Base-by-base conservation (phyloP, 2,888 invertebrate genomes). In the Polylopha cassiicola region DNA sequence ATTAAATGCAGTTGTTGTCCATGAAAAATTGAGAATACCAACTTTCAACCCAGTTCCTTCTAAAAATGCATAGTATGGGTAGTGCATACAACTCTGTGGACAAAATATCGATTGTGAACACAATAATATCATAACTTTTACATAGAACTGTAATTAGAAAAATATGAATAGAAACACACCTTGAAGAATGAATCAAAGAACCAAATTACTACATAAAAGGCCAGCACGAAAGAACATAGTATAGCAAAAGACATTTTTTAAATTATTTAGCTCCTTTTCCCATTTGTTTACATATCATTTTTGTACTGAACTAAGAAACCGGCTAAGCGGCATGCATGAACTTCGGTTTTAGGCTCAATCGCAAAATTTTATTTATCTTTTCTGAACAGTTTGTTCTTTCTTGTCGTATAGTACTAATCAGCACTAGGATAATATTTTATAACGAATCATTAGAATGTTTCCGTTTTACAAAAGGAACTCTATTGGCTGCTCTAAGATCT, bases 141-240 rank as follows among this genome's bases (percentile, higher is more conserved):
- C n/a, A n/a, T n/a, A n/a, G n/a, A 15, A 8, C 6, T n/a, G 18
- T 22, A 28, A n/a, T 17, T 24, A 37, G 32, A 26, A 39, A 43
- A 24, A 33, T 21, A 31, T 13, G 10, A 37, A 38, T 37, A 31
- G 28, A 24, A n/a, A 47, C 65, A 63, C 82, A 93, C 94, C 90
- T 92, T 93, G 60, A 94, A 93, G 70, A 95, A 91, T n/a, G 89
- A 88, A 70, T 95, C 93, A 66, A 94, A 92, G 69, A 94, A 94
- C 71, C 91, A 89, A 53, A 93, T 73, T 21, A 90, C 81, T 48
- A 88, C 87, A 70, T 95, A 92, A 55, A 92, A 82, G 30, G 87
- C 78, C 47, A 87, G 73, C 47, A 91, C 87, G 47, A 87, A 76
- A 37, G 89, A 75, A 50, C 92, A 87, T 44, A 91, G 86, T 52